Evolutionary conservation across 2,888 invertebrate genomes (phyloP).

Genomic region (Leptopilina drosophilae): DNA sequence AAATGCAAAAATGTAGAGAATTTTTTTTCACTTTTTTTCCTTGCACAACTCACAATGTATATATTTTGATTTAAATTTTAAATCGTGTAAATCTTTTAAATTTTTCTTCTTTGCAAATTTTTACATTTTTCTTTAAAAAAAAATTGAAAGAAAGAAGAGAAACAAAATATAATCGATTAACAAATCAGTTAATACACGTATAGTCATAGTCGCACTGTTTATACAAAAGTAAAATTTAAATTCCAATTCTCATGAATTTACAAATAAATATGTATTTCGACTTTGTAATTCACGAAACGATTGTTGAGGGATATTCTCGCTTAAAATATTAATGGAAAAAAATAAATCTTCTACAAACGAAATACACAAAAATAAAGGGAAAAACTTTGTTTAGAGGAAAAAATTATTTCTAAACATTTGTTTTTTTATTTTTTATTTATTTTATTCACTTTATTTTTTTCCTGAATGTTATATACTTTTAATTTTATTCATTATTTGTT

Average conservation of each 20-base stretch:
- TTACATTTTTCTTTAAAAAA: neutral
- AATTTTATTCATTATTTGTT: too few relatives aligned
- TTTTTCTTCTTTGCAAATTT: neutral
- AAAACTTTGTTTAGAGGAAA: neutral
- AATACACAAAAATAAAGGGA: too few relatives aligned
- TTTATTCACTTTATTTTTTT: too few relatives aligned
- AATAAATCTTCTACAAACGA: too few relatives aligned
- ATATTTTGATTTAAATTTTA: neutral
- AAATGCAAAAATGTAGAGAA: too few relatives aligned
- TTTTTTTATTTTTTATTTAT: too few relatives aligned
- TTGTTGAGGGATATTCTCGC: neutral
- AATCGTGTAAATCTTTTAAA: neutral
- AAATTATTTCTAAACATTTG: too few relatives aligned
- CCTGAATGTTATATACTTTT: too few relatives aligned
- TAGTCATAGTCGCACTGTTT: neutral
- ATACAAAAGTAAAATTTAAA: neutral
- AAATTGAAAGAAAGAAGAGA: too few relatives aligned
- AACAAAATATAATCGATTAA: neutral
- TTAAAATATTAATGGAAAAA: neutral
- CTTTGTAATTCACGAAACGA: neutral
- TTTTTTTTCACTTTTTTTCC: too few relatives aligned
- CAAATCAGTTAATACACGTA: constrained; percentile 2
- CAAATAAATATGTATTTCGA: neutral
- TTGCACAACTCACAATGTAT: too few relatives aligned
- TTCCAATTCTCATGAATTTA: constrained; percentile 2